phyloP scores from a whole-genome alignment of 2,113 vertebrate genomes.

The rat (Rattus norvegicus) region GRCr8 NC_086023.1:40995001-40995500 shows the following conservation, averaged over 20 bases:
- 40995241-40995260: not conserved
- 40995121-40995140: not conserved
- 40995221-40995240: not conserved
- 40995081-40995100: not conserved
- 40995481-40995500: too few relatives aligned
- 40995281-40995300: not conserved
- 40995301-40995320: not conserved
- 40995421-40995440: not conserved
- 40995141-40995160: not conserved
- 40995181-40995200: not conserved
- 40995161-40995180: not conserved
- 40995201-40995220: not conserved
- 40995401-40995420: not conserved
- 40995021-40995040: conserved; percentile 10
- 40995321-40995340: not conserved
- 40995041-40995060: not conserved
- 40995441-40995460: not conserved
- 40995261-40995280: not conserved
- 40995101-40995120: not conserved
- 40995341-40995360: not conserved
- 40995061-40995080: not conserved
- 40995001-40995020: conserved; percentile 61
- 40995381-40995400: not conserved
- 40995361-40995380: not conserved
- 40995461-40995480: not conserved